A percentile compares a stretch with the other conserved stretches of the same genome.
Evolutionary conservation across 2,113 vertebrate genomes (phyloP).

Genomic region (Takifugu bimaculatus): DNA sequence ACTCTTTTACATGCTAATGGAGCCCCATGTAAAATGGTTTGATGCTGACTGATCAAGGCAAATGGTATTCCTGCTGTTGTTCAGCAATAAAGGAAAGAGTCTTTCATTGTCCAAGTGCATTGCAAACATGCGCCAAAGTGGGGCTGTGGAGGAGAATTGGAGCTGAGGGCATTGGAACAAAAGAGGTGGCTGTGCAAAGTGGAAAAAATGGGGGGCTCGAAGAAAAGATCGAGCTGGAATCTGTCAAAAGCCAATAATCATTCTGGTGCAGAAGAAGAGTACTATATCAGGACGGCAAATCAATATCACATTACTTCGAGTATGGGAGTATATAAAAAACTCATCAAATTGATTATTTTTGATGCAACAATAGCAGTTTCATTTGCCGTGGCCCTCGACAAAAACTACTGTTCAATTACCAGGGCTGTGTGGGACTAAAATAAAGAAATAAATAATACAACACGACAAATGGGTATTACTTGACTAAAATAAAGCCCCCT

Average conservation of each 20-base stretch:
- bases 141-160: slow-evolving; percentile 14
- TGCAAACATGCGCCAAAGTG: slow-evolving; percentile 18
- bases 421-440: slow-evolving; percentile 43
- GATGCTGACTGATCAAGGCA: slow-evolving; percentile 46
- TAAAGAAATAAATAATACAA: slow-evolving; percentile 21
- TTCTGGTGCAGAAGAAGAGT: slow-evolving; percentile 58
- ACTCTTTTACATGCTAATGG: slow-evolving; percentile 65
- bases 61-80: slow-evolving; percentile 47
- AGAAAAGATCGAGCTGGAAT: slow-evolving; percentile 66
- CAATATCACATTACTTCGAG: slow-evolving; percentile 81
- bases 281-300: slow-evolving; percentile 70
- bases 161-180: slow-evolving; percentile 40
- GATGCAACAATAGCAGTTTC: slow-evolving; percentile 78
- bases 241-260: slow-evolving; percentile 78
- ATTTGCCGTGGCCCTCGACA: slow-evolving; percentile 58
- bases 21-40: slow-evolving; percentile 38
- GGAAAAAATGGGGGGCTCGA: neutral
- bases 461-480: slow-evolving; percentile 76
- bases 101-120: slow-evolving; percentile 32
- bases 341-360: slow-evolving; percentile 80
- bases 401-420: slow-evolving; percentile 73
- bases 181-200: slow-evolving; percentile 31
- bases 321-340: slow-evolving; percentile 77
- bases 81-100: slow-evolving; percentile 39
- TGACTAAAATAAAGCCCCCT: slow-evolving; percentile 70